Evolutionary conservation across 2,888 invertebrate species (phyloP).

Genomic region (Leptinotarsa peninsularis): DNA sequence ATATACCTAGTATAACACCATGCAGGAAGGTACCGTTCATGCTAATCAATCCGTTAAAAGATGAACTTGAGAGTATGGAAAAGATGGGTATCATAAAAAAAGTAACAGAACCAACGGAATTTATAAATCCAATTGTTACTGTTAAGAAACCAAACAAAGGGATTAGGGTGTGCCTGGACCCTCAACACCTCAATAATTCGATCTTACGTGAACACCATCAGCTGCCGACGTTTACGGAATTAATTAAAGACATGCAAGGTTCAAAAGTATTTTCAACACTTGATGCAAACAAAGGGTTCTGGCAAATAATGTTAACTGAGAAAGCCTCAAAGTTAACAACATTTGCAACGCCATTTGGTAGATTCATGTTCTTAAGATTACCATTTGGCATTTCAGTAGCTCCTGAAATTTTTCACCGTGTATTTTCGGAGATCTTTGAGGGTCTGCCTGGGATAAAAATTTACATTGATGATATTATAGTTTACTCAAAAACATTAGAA

Average conservation of each 20-base stretch:
- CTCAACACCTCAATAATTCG: not conserved
- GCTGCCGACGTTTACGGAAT: not conserved
- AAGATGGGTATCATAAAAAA: not conserved
- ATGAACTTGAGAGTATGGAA: not conserved
- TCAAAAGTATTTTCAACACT: not conserved
- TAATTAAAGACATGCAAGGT: conserved; percentile 2
- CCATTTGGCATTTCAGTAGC: too few relatives aligned
- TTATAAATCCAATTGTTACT: conserved; percentile 2
- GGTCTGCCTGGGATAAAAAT: too few relatives aligned
- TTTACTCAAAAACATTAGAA: too few relatives aligned
- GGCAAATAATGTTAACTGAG: not conserved
- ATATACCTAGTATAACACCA: too few relatives aligned
- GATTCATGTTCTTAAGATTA: too few relatives aligned
- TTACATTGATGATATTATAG: too few relatives aligned
- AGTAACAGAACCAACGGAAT: not conserved
- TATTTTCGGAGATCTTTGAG: too few relatives aligned
- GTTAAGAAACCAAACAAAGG: not conserved
- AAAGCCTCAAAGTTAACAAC: too few relatives aligned
- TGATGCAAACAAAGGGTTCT: not conserved
- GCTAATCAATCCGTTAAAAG: not conserved
- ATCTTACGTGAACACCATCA: not conserved
- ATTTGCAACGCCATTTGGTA: too few relatives aligned
- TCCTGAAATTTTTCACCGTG: too few relatives aligned
- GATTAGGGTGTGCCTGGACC: not conserved
- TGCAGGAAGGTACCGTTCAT: too few relatives aligned